Conservation (phyloP, 2,888 invertebrate genomes). For the Carpatolechia fugitivella region DNA sequence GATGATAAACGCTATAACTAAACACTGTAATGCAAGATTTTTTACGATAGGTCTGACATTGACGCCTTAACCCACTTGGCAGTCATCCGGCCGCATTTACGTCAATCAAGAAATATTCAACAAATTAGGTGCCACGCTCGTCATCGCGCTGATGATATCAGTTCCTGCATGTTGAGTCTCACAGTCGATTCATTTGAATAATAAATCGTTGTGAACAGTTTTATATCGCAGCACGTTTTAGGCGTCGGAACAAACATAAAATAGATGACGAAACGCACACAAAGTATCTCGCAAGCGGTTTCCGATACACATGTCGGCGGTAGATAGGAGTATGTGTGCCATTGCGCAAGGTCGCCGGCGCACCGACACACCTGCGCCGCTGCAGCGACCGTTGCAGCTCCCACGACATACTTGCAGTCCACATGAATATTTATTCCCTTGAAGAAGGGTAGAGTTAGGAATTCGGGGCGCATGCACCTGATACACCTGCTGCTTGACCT, state of each 20-base stretch:
- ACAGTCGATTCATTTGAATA: conserved; percentile 35
- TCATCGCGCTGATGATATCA: conserved; percentile 51
- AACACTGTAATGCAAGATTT: conserved; percentile 34
- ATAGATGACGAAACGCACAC: conserved; percentile 55
- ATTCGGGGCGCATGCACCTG: conserved; percentile 44
- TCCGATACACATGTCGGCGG: conserved; percentile 63
- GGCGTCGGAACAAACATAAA: conserved; percentile 40
- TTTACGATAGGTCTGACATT: conserved; percentile 69
- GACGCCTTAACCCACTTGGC: conserved; percentile 72
- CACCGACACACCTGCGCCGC: conserved; percentile 56
- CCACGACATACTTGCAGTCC: conserved; percentile 44
- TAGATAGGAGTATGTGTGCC: conserved; percentile 58
- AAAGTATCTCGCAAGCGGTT: conserved; percentile 65
- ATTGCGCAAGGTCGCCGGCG: conserved; percentile 71
- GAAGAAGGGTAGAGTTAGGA: conserved; percentile 47
- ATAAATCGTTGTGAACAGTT: conserved; percentile 27
- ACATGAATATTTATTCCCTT: conserved; percentile 50
- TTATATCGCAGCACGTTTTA: conserved; percentile 45
- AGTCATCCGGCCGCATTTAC: conserved; percentile 51
- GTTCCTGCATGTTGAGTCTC: conserved; percentile 27
- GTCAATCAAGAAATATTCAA: conserved; percentile 58
- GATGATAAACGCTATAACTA: conserved; percentile 31
- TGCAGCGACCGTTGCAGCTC: conserved; percentile 65
- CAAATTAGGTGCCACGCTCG: conserved; percentile 36
- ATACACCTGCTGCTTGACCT: conserved; percentile 42